Evolutionary conservation across 1,140 invertebrate genomes (phyloP).

Genomic region (Campoletis sonorensis): DNA sequence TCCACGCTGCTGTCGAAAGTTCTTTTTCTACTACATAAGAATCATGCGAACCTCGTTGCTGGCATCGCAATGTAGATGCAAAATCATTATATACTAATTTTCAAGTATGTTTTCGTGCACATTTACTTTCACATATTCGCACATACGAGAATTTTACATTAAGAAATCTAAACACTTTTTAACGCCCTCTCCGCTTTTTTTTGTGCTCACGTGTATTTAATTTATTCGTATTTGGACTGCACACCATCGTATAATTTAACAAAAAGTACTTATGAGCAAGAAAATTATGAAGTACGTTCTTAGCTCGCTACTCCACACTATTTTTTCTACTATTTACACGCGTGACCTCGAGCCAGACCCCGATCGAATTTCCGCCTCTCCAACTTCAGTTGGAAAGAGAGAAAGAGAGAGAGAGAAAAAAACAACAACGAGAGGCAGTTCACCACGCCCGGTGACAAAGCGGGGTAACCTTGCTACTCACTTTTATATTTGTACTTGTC

Average conservation of each 20-base stretch:
- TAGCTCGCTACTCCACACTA: conserved; percentile 9
- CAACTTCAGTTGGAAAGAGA: neutral
- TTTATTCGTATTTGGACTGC: neutral
- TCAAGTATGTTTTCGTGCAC: neutral
- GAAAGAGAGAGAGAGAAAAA: neutral
- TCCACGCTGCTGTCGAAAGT: neutral
- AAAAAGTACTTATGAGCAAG: neutral
- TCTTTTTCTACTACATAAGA: conserved; percentile 1
- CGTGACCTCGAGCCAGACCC: conserved; percentile 47
- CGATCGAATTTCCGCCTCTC: conserved; percentile 54
- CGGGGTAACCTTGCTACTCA: conserved; percentile 1
- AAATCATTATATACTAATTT: neutral
- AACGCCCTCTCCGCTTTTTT: neutral
- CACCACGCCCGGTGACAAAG: conserved; percentile 32
- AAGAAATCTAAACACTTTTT: neutral
- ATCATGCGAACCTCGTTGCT: conserved; percentile 13
- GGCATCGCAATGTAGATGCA: neutral
- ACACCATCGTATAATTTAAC: neutral
- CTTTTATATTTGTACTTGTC: neutral
- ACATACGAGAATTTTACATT: neutral
- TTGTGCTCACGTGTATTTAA: neutral
- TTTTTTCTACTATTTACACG: neutral
- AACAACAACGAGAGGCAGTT: neutral
- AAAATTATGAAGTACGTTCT: conserved; percentile 4
- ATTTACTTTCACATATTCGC: neutral